Base-by-base conservation (phyloP, 2,113 vertebrate genomes). In the Caranx ignobilis region DNA sequence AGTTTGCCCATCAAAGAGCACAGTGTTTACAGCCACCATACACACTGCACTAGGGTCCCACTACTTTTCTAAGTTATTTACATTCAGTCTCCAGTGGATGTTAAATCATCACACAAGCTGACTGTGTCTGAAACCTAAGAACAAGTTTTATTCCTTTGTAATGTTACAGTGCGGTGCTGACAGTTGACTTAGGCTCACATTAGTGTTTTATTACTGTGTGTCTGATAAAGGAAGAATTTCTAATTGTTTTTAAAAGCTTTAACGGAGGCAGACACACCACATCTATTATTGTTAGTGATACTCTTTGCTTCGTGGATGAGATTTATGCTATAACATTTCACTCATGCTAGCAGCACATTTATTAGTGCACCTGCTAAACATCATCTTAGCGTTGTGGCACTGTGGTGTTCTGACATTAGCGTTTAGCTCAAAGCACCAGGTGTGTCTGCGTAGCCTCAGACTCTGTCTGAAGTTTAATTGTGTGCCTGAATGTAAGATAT, bases 1-100 rank as follows among this genome's bases (percentile, higher is more conserved):
- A 72, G 32, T 63, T 60, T 62, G 5, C 6, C 59, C 3, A 32
- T 77, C 41, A 84, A 80, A 70, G 63, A 62, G 57, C 47, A 0
- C 35, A 64, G 9, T 47, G 45, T 81, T 78, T 81, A 81, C 11
- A 81, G 55, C 4, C 21, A 16, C 57, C 59, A 59, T 50, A 66
- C n/a, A 32, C 43, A 41, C 4, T 47, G 16, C 63, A 73, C 47
- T 61, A 74, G 15, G 83, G 52, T 65, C 21, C 7, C 57, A 34
- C 66, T 65, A 21, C 32, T 70, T 74, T 66, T 79, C 75, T 89
- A 84, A 84, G 79, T 79, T 73, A 84, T 84, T 84, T 84, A 87
- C 75, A 73, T 63, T 82, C 18, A 62, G 34, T 34, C 37, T 68
- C 60, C 34, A 52, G 3, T 45, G 47, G 34, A 80, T 62, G 68